A percentile compares a stretch with the other conserved stretches of the same genome.
These are phyloP conservation scores for Ophraella communa DNA, from an alignment of 2,888 invertebrate genomes.

Conservation along the genomic window DNA sequence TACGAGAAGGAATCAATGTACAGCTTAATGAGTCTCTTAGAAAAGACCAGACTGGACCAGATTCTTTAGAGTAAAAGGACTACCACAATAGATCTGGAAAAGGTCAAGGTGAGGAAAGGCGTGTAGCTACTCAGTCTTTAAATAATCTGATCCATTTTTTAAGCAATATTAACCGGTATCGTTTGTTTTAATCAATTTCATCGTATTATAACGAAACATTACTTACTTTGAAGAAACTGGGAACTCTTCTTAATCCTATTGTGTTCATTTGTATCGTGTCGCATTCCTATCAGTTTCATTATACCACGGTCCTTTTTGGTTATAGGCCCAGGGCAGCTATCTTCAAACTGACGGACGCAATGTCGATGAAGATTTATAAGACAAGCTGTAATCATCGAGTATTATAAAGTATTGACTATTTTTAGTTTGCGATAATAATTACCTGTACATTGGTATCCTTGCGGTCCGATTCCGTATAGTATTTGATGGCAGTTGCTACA, in stretches of 20 bases:
- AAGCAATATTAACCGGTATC: too few relatives aligned
- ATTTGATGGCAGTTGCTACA: conserved; percentile 93
- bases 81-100: too few relatives aligned
- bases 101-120: too few relatives aligned
- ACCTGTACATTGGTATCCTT: conserved; percentile 96
- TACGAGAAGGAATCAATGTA: too few relatives aligned
- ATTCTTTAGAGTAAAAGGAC: too few relatives aligned
- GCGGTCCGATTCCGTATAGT: conserved; percentile 95
- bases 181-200: too few relatives aligned
- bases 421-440: too few relatives aligned
- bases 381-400: conserved; percentile 58
- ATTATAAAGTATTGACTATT: too few relatives aligned
- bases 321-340: conserved; percentile 59
- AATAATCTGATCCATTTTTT: too few relatives aligned
- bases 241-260: conserved; percentile 57
- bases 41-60: too few relatives aligned
- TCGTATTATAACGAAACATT: not conserved
- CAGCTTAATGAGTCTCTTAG: too few relatives aligned
- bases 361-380: conserved; percentile 58
- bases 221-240: conserved; percentile 61
- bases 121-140: too few relatives aligned
- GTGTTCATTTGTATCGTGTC: conserved; percentile 55
- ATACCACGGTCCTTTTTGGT: conserved; percentile 55
- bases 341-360: conserved; percentile 58
- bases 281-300: conserved; percentile 54